These are phyloP conservation scores for Trachythela sp. DNA, from an alignment of 64 coral and sea anemone species.

Conservation along the genomic window DNA sequence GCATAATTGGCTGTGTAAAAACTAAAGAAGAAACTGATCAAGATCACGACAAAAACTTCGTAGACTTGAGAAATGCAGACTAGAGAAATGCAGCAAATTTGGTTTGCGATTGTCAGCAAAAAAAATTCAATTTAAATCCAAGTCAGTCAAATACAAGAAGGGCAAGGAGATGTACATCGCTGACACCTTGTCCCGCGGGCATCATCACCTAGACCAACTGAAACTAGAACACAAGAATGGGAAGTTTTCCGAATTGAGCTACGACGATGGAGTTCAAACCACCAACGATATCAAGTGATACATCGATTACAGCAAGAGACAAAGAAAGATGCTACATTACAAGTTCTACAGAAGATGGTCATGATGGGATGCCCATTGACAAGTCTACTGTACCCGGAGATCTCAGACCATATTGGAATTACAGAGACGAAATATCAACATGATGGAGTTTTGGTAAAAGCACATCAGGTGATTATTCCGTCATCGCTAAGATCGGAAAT, in stretches of 20 bases:
- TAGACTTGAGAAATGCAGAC: too few relatives aligned
- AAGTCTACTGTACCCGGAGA: conserved; percentile 23
- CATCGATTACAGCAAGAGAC: conserved; percentile 30
- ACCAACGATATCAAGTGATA: conserved; percentile 23
- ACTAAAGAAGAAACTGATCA: background rate
- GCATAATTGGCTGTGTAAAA: background rate
- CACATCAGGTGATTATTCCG: conserved; percentile 33
- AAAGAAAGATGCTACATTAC: conserved; percentile 35
- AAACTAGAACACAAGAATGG: conserved; percentile 20
- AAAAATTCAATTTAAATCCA: background rate
- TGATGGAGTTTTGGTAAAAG: conserved; percentile 38
- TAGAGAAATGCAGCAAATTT: background rate
- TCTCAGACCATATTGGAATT: conserved; percentile 40
- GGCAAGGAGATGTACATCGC: conserved; percentile 41
- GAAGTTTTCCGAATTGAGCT: conserved; percentile 37
- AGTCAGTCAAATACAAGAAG: background rate
- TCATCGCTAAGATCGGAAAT: conserved; percentile 29
- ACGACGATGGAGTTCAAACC: conserved; percentile 36
- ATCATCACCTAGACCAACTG: background rate
- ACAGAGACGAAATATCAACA: conserved; percentile 47
- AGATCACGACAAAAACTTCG: background rate
- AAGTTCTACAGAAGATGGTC: conserved; percentile 19
- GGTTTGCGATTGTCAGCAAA: background rate
- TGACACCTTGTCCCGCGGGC: conserved; percentile 41
- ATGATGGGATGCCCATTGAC: conserved; percentile 33